Base-by-base conservation (phyloP, 2,888 invertebrate species). In the Drosophila parthenogenetica region DNA sequence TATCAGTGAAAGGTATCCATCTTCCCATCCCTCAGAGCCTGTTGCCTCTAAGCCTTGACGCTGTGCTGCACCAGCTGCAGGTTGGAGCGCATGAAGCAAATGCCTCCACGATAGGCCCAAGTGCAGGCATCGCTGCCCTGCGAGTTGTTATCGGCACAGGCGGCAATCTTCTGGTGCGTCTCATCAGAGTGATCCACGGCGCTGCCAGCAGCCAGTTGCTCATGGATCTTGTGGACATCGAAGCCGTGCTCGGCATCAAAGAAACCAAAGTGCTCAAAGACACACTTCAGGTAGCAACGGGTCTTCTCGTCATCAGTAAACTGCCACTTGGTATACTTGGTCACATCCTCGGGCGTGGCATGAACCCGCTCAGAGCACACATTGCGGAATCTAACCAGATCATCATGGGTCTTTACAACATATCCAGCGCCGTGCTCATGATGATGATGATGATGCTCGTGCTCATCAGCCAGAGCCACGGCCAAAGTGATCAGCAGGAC, bases 231-330 rank as follows among this genome's bases (percentile, higher is more conserved):
- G 50, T 91, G 87, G 5, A 91, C 89, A 76, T 91, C 86, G 72
- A 90, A 92, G 5, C 92, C 92, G 1, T 83, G 69, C 3, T 68
- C 73, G 0, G 81, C 83, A 40, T 91, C 90, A 55, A 90, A 92
- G 25, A 92, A 71, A 0, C 90, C 92, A 63, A 92, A 91, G 43
- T 91, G 80, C 71, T 89, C 89, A 32, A 92, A 89, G 19, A 92
- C 65, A 51, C 92, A 92, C 64, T 90, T 90, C 69, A 92, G 63
- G 45, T 92, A 92, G 77, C 91, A 91, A 35, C 77, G 90, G 10
- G 90, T 90, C 32, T 78, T 82, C 35, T 90, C 89, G 60, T 92
- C 91, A 55, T 92, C 89, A 2, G 87, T 82, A 50, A 86, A 92
- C 7, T 91, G 79, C 90, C 89, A 91, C 57, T 89, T 87, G 59